These are phyloP conservation scores for Penaeus monodon DNA, from an alignment of 2,888 invertebrate species.

Conservation along the genomic window DNA sequence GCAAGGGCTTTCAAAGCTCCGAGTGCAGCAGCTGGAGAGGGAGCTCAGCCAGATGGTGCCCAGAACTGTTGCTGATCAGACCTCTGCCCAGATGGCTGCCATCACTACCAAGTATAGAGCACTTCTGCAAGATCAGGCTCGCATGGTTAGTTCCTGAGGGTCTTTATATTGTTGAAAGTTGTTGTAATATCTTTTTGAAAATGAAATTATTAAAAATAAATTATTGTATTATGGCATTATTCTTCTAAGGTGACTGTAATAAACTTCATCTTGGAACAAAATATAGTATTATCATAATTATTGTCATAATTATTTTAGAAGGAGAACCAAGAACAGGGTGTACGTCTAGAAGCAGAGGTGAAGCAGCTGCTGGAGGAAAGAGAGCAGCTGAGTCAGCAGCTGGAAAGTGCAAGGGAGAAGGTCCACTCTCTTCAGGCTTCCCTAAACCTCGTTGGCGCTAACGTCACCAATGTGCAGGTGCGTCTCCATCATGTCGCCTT, in stretches of 20 bases:
- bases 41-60: slow-evolving; percentile 44
- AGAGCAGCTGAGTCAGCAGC: slow-evolving; percentile 39
- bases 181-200: not conserved
- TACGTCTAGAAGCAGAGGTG: slow-evolving; percentile 29
- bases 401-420: slow-evolving; percentile 53
- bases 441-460: slow-evolving; percentile 34
- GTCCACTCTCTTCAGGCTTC: slow-evolving; percentile 51
- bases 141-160: slow-evolving; percentile 27
- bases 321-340: not conserved
- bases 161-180: too few relatives aligned
- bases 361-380: slow-evolving; percentile 31
- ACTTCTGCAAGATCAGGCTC: slow-evolving; percentile 42
- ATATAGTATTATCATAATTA: not conserved
- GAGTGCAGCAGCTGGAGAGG: slow-evolving; percentile 24
- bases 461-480: slow-evolving; percentile 33
- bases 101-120: slow-evolving; percentile 58
- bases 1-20: too few relatives aligned
- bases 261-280: too few relatives aligned
- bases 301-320: slow-evolving; percentile 12
- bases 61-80: slow-evolving; percentile 41
- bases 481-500: not conserved
- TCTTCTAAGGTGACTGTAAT: too few relatives aligned
- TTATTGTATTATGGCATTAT: too few relatives aligned
- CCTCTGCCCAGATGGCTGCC: slow-evolving; percentile 53
- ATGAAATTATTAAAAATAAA: not conserved